Percentiles rank a stretch among this genome's conserved stretches.
These are phyloP conservation scores for Augiades crinisus DNA, from an alignment of 2,888 invertebrate genomes.

Conservation along the genomic window DNA sequence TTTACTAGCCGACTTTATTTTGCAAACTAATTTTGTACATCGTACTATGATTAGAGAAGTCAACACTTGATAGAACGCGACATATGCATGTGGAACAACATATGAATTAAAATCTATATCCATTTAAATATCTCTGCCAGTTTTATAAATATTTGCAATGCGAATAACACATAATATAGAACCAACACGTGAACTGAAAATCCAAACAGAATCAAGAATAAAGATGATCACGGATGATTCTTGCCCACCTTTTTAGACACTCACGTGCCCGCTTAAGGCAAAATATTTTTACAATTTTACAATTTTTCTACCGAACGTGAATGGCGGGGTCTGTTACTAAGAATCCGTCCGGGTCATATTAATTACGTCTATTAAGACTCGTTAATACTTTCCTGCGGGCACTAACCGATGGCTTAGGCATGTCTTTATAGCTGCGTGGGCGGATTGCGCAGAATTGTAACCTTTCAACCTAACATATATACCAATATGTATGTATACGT, in stretches of 20 bases:
- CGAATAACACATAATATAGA: no score
- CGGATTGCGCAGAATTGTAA: constrained; percentile 12
- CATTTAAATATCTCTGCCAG: background rate
- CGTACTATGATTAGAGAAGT: background rate
- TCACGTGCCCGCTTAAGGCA: no score
- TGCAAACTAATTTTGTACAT: background rate
- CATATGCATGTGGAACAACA: background rate
- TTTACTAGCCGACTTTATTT: no score
- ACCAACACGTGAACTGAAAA: no score
- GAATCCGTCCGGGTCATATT: constrained; percentile 47
- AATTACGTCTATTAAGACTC: constrained; percentile 62
- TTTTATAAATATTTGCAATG: no score
- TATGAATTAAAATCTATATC: background rate
- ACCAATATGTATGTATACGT: background rate
- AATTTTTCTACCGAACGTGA: background rate
- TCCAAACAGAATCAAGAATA: no score
- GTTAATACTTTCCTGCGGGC: constrained; percentile 55
- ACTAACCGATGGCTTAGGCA: constrained; percentile 32
- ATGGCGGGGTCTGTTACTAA: constrained; percentile 31
- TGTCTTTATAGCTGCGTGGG: constrained; percentile 10
- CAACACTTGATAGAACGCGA: background rate
- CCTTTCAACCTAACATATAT: constrained; percentile 1
- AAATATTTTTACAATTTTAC: background rate
- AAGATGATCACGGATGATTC: no score
- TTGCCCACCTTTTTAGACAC: no score